A percentile compares a stretch with the other conserved stretches of the same genome.
These are phyloP conservation scores for Acronicta psi DNA, from an alignment of 2,888 invertebrate genomes.

Conservation along the genomic window DNA sequence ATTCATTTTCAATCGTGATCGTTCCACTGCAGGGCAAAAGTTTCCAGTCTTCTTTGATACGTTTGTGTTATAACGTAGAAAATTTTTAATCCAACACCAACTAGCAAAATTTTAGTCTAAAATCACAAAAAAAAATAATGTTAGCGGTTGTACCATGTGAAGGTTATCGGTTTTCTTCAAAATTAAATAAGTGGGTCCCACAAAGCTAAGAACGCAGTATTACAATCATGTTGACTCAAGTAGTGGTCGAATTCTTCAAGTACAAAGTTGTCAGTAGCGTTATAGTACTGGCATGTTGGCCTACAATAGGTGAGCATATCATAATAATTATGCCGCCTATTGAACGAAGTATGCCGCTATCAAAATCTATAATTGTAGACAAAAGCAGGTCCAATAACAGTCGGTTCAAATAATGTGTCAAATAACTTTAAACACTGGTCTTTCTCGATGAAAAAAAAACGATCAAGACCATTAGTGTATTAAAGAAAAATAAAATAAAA, in stretches of 20 bases:
- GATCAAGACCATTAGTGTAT: neutral
- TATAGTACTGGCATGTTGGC: conserved; percentile 73
- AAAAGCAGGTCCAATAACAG: neutral
- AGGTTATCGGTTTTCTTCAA: neutral
- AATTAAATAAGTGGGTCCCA: neutral
- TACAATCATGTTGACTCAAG: conserved; percentile 60
- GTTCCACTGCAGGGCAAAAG: no score
- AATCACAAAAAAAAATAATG: no score
- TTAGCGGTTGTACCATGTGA: conserved; percentile 16
- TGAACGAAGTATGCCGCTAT: no score
- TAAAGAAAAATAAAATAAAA: neutral
- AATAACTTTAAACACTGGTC: neutral
- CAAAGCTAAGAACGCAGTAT: neutral
- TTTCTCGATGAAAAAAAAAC: neutral
- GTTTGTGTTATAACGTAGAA: no score
- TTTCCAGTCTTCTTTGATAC: no score
- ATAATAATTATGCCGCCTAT: no score
- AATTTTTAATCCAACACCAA: no score
- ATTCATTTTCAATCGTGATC: no score
- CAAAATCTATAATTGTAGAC: no score
- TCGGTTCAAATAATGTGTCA: neutral
- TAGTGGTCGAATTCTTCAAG: conserved; percentile 70
- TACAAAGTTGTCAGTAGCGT: conserved; percentile 72
- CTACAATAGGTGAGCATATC: conserved; percentile 65
- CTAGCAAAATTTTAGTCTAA: no score